These are phyloP conservation scores for Polymixis flavicincta DNA, from an alignment of 2,888 invertebrate genomes.

Conservation along the genomic window DNA sequence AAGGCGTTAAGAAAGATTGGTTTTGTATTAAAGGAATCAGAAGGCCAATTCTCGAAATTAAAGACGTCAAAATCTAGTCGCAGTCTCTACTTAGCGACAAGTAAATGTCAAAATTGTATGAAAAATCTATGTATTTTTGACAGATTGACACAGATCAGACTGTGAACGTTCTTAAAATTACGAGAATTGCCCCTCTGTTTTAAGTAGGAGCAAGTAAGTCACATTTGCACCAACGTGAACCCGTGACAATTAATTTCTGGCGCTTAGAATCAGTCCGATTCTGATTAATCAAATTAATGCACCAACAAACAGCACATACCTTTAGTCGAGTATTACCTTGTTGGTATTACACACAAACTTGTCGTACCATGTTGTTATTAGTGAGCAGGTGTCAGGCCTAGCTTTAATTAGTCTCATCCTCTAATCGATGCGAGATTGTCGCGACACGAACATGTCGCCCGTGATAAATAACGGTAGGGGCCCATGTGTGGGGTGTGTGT, in stretches of 20 bases:
- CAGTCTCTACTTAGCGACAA: no score
- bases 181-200: no score
- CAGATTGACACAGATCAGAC: no score
- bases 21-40: no score
- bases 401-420: conserved; percentile 72
- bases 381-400: conserved; percentile 67
- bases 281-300: conserved; percentile 22
- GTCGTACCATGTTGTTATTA: conserved; percentile 50
- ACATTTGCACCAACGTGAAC: background rate
- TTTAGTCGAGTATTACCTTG: background rate
- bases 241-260: background rate
- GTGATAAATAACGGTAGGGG: conserved; percentile 66
- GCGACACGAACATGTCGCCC: conserved; percentile 53
- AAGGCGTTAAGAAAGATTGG: no score
- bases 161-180: no score
- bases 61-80: no score
- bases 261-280: background rate
- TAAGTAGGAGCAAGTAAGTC: no score
- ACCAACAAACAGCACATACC: background rate
- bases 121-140: no score
- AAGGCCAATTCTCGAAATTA: no score
- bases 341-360: conserved; percentile 25
- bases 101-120: no score
- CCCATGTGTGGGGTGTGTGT: conserved; percentile 32
- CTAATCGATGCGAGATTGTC: conserved; percentile 69